phyloP scores from a whole-genome alignment of 1,140 invertebrate species.

The Drosophila melanogaster region DNA sequence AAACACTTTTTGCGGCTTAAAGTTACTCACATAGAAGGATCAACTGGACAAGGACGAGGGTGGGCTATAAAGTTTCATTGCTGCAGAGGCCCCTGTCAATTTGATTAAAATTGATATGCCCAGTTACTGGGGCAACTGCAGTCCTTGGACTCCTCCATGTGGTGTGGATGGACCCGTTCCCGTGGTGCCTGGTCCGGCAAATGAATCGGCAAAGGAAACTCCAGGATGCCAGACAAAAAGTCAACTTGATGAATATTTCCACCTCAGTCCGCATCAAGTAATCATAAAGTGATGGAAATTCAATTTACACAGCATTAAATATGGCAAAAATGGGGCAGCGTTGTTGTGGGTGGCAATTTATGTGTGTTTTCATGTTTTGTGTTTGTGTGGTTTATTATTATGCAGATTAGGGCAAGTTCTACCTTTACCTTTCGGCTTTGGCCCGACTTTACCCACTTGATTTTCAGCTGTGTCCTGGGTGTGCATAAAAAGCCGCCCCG shows the following conservation, averaged over 20 bases:
- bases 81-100: slow-evolving; percentile 25
- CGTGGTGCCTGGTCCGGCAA: neutral
- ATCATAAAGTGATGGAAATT: slow-evolving; percentile 83
- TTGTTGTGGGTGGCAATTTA: slow-evolving; percentile 51
- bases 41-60: neutral
- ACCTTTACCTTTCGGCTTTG: slow-evolving; percentile 20
- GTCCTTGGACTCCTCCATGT: neutral
- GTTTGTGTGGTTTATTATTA: slow-evolving; percentile 78
- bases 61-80: slow-evolving; percentile 50
- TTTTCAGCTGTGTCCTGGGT: slow-evolving; percentile 40
- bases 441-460: slow-evolving; percentile 26
- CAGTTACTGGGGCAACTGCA: slow-evolving; percentile 15
- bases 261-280: slow-evolving; percentile 68
- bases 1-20: slow-evolving; percentile 19
- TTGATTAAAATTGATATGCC: slow-evolving; percentile 53
- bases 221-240: slow-evolving; percentile 18
- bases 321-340: slow-evolving; percentile 54
- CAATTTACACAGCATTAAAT: slow-evolving; percentile 81
- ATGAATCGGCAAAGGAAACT: neutral
- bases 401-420: slow-evolving; percentile 75
- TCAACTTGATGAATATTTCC: slow-evolving; percentile 61
- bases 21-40: slow-evolving; percentile 16
- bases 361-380: slow-evolving; percentile 25
- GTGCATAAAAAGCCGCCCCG: slow-evolving; percentile 58
- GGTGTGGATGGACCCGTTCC: neutral